These are phyloP conservation scores for Phenganax subtilis DNA, from an alignment of 92 coral and sea anemone genomes.

Conservation along the genomic window DNA sequence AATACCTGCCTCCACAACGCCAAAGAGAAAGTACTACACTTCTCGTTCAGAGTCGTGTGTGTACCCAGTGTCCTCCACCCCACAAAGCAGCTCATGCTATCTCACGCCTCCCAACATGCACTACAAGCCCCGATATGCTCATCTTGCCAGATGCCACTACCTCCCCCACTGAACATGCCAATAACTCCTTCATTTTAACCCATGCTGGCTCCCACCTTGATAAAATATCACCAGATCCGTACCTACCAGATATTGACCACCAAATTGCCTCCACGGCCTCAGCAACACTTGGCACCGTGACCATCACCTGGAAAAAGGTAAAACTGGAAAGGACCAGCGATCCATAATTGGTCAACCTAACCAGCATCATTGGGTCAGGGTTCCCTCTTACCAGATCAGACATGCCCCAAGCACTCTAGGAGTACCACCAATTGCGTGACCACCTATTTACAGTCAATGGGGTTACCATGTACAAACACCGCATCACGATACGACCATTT, in stretches of 20 bases:
- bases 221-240: too few species aligned
- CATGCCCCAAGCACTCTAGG: not conserved
- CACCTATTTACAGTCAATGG: not conserved
- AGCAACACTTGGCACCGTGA: not conserved
- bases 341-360: not conserved
- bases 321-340: not conserved
- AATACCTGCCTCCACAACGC: conserved; percentile 9
- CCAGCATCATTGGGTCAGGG: not conserved
- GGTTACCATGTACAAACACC: not conserved
- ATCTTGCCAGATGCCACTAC: too few species aligned
- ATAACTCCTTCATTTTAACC: too few species aligned
- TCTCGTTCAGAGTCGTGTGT: too few species aligned
- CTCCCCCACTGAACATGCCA: too few species aligned
- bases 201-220: too few species aligned
- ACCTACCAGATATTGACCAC: not conserved
- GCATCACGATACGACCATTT: not conserved
- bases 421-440: not conserved
- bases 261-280: not conserved
- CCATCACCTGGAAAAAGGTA: not conserved
- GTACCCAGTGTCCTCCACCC: too few species aligned
- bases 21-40: too few species aligned
- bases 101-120: too few species aligned
- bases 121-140: too few species aligned
- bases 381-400: not conserved
- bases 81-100: too few species aligned